Evolutionary conservation across 2,888 invertebrate genomes (phyloP).

Genomic region (Drosophila demipolita): DNA sequence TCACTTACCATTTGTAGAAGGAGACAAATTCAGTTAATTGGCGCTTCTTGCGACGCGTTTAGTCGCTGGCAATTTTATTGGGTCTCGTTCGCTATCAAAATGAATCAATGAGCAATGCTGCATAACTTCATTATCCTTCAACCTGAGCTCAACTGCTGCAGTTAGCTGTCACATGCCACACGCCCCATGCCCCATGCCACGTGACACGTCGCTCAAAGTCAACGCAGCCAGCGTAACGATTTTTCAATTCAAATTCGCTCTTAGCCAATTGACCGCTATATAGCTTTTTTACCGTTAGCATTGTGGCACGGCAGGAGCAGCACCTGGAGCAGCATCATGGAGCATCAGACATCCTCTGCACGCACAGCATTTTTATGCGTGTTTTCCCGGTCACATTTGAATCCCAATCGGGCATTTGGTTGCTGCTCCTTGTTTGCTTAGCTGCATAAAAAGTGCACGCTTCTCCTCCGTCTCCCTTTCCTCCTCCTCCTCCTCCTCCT

Average conservation of each 20-base stretch:
- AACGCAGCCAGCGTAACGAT: conserved; percentile 49
- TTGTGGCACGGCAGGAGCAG: neutral
- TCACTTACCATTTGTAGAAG: conserved; percentile 27
- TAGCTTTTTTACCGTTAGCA: conserved; percentile 2
- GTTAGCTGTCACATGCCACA: conserved; percentile 23
- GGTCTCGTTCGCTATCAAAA: conserved; percentile 28
- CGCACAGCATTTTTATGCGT: conserved; percentile 70
- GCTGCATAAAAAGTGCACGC: conserved; percentile 37
- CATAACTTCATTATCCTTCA: conserved; percentile 69
- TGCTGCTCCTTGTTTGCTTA: conserved; percentile 55
- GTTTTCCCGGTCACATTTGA: conserved; percentile 19
- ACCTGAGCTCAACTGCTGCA: conserved; percentile 16
- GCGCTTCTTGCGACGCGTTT: conserved; percentile 26
- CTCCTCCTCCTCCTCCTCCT: neutral
- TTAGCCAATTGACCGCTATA: conserved; percentile 35
- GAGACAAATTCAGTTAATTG: conserved; percentile 42
- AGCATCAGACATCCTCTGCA: conserved; percentile 17
- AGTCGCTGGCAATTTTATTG: conserved; percentile 41
- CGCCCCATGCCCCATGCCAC: neutral
- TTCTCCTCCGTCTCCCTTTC: neutral
- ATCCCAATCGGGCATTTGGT: conserved; percentile 50
- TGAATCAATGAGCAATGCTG: conserved; percentile 71
- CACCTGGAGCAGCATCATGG: neutral
- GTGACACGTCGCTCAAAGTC: conserved; percentile 52
- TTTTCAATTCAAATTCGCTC: conserved; percentile 67